Conservation (phyloP, 2,113 vertebrate genomes). For the Cynoglossus semilaevis region DNA sequence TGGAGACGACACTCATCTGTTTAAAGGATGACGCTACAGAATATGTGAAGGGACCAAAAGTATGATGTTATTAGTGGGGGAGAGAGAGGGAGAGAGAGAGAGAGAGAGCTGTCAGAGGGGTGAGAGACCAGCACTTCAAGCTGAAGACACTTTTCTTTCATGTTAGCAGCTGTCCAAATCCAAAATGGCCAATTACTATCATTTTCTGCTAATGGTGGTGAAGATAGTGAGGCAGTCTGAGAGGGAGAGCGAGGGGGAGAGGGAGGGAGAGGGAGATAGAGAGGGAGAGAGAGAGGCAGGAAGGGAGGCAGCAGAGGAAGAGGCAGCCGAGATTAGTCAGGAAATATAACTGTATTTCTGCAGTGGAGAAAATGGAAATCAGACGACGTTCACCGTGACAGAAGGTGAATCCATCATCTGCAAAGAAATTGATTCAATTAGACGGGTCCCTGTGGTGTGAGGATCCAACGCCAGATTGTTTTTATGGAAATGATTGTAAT, state of each 20-base stretch:
- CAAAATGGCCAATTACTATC: constrained; percentile 76
- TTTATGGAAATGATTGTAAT: constrained; percentile 67
- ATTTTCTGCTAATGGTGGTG: constrained; percentile 67
- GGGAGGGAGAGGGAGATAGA: not conserved
- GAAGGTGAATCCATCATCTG: constrained; percentile 69
- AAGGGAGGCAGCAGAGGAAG: constrained; percentile 54
- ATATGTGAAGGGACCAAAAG: no score
- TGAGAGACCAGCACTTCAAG: constrained; percentile 60
- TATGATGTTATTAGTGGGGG: not conserved
- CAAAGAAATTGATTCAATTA: constrained; percentile 72
- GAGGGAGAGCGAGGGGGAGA: constrained; percentile 10
- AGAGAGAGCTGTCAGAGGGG: constrained; percentile 24
- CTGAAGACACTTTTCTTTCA: constrained; percentile 68
- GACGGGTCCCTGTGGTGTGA: constrained; percentile 57
- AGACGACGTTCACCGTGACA: constrained; percentile 68
- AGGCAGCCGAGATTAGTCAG: constrained; percentile 59
- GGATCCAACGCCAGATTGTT: constrained; percentile 57
- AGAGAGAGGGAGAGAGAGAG: constrained; percentile 18
- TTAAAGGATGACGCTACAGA: no score
- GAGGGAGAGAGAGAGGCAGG: constrained; percentile 6
- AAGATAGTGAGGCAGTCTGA: constrained; percentile 49
- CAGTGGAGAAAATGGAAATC: constrained; percentile 69
- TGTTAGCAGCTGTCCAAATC: constrained; percentile 73
- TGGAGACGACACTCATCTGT: no score
- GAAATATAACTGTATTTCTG: constrained; percentile 66